Evolutionary conservation across 1,140 invertebrate species (phyloP).

Genomic region (Mamestra configurata): DNA sequence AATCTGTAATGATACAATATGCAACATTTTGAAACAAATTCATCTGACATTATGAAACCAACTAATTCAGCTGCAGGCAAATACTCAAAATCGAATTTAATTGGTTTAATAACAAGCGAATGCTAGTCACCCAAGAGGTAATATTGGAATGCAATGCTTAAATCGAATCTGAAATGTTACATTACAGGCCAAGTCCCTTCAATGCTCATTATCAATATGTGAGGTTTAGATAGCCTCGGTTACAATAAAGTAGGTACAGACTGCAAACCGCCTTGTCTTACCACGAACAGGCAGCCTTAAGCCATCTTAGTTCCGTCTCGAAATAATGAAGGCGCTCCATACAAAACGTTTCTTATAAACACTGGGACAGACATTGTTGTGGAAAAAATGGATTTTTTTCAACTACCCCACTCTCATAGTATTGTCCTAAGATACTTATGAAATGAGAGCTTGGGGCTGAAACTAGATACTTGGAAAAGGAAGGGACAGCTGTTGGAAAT

Average conservation of each 20-base stretch:
- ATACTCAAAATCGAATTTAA: no score
- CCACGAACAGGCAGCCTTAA: constrained; percentile 55
- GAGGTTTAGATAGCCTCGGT: no score
- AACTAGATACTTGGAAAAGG: constrained; percentile 26
- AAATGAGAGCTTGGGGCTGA: constrained; percentile 27
- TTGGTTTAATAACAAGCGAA: no score
- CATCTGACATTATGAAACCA: no score
- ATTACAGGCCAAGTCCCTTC: no score
- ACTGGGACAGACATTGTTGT: constrained; percentile 63
- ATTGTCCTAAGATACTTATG: constrained; percentile 44
- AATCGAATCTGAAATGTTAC: no score
- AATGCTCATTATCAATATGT: no score
- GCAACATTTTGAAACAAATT: no score
- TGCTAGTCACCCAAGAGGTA: no score
- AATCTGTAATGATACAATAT: no score
- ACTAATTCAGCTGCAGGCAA: no score
- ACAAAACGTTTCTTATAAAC: constrained; percentile 68
- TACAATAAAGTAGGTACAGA: not conserved
- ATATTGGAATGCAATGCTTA: no score
- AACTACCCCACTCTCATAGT: constrained; percentile 21
- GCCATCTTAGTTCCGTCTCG: constrained; percentile 62
- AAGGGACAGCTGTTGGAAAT: not conserved
- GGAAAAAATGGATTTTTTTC: constrained; percentile 57
- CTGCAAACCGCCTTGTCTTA: not conserved
- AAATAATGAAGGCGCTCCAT: constrained; percentile 67